A percentile compares a stretch with the other conserved stretches of the same genome.
These are phyloP conservation scores for human DNA, from an alignment of 2,113 vertebrate genomes.

Conservation along the genomic window GRCh38 chr1:241622001-241622500, in stretches of 20 bases:
- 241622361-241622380: background rate
- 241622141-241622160: background rate
- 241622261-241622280: background rate
- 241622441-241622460: background rate
- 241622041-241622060: background rate
- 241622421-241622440: background rate
- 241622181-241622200: background rate
- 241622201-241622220: background rate
- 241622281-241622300: background rate
- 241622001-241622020: background rate
- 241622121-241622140: background rate
- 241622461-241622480: background rate
- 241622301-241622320: background rate
- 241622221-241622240: background rate
- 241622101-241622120: background rate
- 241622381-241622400: background rate
- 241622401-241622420: conserved; percentile 13
- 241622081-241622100: background rate
- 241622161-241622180: background rate
- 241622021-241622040: background rate
- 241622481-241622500: background rate
- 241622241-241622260: background rate
- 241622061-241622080: background rate
- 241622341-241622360: background rate
- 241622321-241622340: background rate